Base-by-base conservation (phyloP, 2,797 vertebrate species). In the Darevskia nairensis region DNA sequence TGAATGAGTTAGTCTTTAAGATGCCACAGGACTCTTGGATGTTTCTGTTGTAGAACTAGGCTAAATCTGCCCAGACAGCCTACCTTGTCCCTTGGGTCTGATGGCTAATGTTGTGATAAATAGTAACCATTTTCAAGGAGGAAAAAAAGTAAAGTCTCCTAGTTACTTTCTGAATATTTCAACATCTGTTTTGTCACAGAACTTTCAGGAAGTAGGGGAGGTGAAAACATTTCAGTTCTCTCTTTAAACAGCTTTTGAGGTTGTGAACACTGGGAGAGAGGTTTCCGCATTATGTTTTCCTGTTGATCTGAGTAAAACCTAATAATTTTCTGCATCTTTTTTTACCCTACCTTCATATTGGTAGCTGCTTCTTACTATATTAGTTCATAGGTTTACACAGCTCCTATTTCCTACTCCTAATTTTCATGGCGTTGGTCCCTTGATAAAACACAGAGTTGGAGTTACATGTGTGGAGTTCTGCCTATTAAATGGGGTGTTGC, bases 101-200 rank as follows among this genome's bases (percentile, higher is more conserved):
- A 80, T 91, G 44, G 85, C 59, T 77, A 85, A 79, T 78, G 44
- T 32, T 39, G 13, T 86, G 81, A 80, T 89, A 93, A 91, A 59
- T 85, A 89, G 61, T 87, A 79, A 64, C 74, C 0, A 0, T 44
- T 95, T 84, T 90, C 77, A 88, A 41, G 85, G 80, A 89, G 82
- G 79, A 29, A 80, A 90, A 78, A 84, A 88, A 90, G 84, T 69
- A 94, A 91, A 84, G 92, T 92, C 74, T 89, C 87, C 88, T 13
- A 74, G 0, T 55, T 78, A 46, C 21, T 90, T 88, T 89, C 32
- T 71, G n/a, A 46, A 75, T 66, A 1, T 55, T 93, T 94, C 35
- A 8, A 29, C 5, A 87, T 61, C 29, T 61, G 2, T 90, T 90
- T 87, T 82, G 9, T 80, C 0, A 2, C 83, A 90, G 32, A 88